A percentile compares a stretch with the other conserved stretches of the same genome.
Evolutionary conservation across 2,888 invertebrate species (phyloP).

Genomic region (Hetaerina titia): DNA sequence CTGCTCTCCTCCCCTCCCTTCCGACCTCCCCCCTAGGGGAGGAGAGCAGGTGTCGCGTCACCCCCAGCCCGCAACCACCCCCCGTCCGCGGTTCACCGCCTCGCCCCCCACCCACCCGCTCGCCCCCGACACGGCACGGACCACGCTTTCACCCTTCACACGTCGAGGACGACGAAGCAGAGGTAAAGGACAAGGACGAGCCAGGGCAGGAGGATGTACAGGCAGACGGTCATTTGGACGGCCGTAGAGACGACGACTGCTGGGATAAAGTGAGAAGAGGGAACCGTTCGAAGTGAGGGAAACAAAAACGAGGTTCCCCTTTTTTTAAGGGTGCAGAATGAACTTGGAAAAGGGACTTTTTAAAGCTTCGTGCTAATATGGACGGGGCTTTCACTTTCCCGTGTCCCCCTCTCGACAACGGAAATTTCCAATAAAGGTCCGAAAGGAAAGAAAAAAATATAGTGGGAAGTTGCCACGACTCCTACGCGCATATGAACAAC

Average conservation of each 20-base stretch:
- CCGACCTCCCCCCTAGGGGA: neutral
- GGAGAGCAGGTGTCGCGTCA: constrained; percentile 28
- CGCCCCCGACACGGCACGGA: neutral
- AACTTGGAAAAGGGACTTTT: neutral
- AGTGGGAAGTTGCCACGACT: neutral
- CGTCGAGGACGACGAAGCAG: constrained; percentile 83
- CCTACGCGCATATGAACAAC: neutral
- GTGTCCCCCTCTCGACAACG: neutral
- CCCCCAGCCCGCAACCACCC: neutral
- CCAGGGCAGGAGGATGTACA: constrained; percentile 85
- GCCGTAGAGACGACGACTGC: neutral
- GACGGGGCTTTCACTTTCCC: neutral
- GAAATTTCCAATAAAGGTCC: neutral
- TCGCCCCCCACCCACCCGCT: neutral
- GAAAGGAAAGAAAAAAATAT: neutral
- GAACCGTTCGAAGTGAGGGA: too few species aligned
- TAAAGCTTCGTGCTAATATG: neutral
- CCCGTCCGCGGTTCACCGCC: neutral
- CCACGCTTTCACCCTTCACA: constrained; percentile 76
- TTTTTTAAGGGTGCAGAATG: neutral
- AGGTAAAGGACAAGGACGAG: constrained; percentile 84
- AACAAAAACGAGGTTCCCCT: neutral
- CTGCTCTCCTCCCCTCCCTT: neutral
- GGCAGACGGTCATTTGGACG: constrained; percentile 80
- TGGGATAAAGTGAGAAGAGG: neutral